Conservation (phyloP, 2,888 invertebrate genomes). For the Andrena bicolor region DNA sequence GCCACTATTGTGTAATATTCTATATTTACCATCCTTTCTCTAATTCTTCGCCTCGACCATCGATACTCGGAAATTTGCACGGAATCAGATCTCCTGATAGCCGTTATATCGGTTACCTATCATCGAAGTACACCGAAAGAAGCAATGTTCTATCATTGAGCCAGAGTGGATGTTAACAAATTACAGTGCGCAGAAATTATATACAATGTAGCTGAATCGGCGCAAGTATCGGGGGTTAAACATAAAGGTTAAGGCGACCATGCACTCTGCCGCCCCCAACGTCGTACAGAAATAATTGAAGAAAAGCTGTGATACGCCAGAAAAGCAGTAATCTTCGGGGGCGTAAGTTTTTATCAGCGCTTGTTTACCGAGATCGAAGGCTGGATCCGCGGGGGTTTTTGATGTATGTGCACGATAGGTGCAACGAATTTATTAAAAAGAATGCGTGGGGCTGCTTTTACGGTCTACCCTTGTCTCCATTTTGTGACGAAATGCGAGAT, state of each 20-base stretch:
- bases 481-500: neutral
- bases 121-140: constrained; percentile 21
- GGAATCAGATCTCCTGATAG: constrained; percentile 30
- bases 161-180: constrained; percentile 56
- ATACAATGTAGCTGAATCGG: constrained; percentile 67
- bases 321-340: constrained; percentile 54
- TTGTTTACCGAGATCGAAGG: constrained; percentile 41
- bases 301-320: constrained; percentile 39
- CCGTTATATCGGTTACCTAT: constrained; percentile 37
- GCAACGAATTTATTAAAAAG: constrained; percentile 40
- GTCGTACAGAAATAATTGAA: constrained; percentile 54
- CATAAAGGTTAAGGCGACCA: constrained; percentile 55
- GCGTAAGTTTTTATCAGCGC: constrained; percentile 42
- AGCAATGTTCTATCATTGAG: constrained; percentile 20
- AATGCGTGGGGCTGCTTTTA: constrained; percentile 4
- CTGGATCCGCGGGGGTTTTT: constrained; percentile 25
- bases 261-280: constrained; percentile 38
- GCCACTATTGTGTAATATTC: neutral
- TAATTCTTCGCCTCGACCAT: constrained; percentile 1
- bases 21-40: neutral
- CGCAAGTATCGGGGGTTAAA: constrained; percentile 59
- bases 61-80: constrained; percentile 12
- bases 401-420: constrained; percentile 16
- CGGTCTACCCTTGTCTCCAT: too few relatives aligned
- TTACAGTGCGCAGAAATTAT: constrained; percentile 64